Percentiles rank a stretch among this genome's conserved stretches.
These are phyloP conservation scores for Aquatica leii DNA, from an alignment of 2,888 invertebrate genomes.

Conservation along the genomic window DNA sequence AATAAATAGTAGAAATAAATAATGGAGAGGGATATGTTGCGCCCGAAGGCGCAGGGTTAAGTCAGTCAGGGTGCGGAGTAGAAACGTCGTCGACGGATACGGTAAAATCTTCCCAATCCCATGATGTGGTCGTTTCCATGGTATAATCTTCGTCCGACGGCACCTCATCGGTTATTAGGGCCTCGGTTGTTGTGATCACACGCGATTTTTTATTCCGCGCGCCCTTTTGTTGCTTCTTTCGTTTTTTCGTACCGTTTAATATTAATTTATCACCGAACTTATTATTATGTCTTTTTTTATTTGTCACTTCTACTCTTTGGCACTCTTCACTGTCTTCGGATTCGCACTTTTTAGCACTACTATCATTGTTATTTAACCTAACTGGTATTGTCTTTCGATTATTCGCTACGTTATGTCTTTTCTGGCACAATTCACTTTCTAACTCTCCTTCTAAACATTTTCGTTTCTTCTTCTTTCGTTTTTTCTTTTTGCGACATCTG, in stretches of 20 bases:
- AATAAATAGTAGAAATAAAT: slow-evolving; percentile 62
- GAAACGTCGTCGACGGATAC: slow-evolving; percentile 49
- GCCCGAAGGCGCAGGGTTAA: slow-evolving; percentile 41
- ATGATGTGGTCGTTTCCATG: slow-evolving; percentile 57
- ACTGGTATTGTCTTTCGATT: slow-evolving; percentile 45
- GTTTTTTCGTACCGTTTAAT: slow-evolving; percentile 61
- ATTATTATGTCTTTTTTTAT: slow-evolving; percentile 61
- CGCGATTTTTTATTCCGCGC: slow-evolving; percentile 62
- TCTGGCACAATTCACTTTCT: slow-evolving; percentile 59
- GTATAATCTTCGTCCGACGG: slow-evolving; percentile 58
- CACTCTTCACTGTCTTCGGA: slow-evolving; percentile 54
- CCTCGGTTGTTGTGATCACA: slow-evolving; percentile 30
- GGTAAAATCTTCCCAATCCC: slow-evolving; percentile 59
- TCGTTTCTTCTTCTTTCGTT: slow-evolving; percentile 63
- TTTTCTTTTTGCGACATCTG: slow-evolving; percentile 63
- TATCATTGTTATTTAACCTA: slow-evolving; percentile 36
- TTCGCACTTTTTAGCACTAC: slow-evolving; percentile 43
- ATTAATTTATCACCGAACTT: slow-evolving; percentile 55
- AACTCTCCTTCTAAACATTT: slow-evolving; percentile 53
- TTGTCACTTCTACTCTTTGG: slow-evolving; percentile 58
- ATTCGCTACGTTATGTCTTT: slow-evolving; percentile 55
- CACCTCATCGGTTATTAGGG: slow-evolving; percentile 56
- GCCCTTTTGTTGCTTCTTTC: slow-evolving; percentile 60
- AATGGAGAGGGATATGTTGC: slow-evolving; percentile 37
- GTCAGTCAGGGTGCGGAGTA: slow-evolving; percentile 55